Evolutionary conservation across 2,113 vertebrate genomes (phyloP), one percentile per base, ranked within the genome.

Genomic region (Chrysochloris asiatica): DNA sequence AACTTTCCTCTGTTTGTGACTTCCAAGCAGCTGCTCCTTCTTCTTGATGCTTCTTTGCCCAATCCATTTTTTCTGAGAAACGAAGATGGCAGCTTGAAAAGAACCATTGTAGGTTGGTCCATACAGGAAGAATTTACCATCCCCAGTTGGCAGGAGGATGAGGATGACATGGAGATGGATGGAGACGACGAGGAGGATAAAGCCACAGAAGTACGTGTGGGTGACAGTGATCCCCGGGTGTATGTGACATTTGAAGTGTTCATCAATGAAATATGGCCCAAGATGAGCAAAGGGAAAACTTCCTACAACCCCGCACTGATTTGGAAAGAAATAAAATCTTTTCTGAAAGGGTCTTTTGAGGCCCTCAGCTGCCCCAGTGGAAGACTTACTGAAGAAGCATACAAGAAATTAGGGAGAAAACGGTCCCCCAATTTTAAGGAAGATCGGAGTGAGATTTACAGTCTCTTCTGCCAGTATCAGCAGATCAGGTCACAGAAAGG

Each of bases 321-420:
- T 67, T 98, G 98, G 98, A 98, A 98, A 93, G 98, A 98, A 96
- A 98, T 98, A 82, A 98, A 98, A 77, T 98, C 98, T 0, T 98
- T 98, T 94, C 91, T 98, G 90, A 98, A 98, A 75, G 98, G 98
- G 7, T 98, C 98, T 94, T 98, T 98, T 89, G 98, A 98, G 89
- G 98, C 98, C 6, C 93, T 98, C 87, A 97, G 50, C 80, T 97
- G 96, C 94, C 95, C 41, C 19, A 94, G 95, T 2, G 98, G 98
- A 52, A 96, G 77, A 79, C 98, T 98, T 38, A 97, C 97, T 0
- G 97, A 98, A 82, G 98, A 98, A 41, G 96, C 97, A 22, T 98
- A 98, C 86, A 97, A 97, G 96, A 97, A 98, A 22, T 94, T 98
- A 2, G 98, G 98, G 28, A 96, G 96, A 82, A 98, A 98, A 92